These are phyloP conservation scores for Ochotona princeps DNA, from an alignment of 2,113 vertebrate genomes.

Conservation along the genomic window DNA sequence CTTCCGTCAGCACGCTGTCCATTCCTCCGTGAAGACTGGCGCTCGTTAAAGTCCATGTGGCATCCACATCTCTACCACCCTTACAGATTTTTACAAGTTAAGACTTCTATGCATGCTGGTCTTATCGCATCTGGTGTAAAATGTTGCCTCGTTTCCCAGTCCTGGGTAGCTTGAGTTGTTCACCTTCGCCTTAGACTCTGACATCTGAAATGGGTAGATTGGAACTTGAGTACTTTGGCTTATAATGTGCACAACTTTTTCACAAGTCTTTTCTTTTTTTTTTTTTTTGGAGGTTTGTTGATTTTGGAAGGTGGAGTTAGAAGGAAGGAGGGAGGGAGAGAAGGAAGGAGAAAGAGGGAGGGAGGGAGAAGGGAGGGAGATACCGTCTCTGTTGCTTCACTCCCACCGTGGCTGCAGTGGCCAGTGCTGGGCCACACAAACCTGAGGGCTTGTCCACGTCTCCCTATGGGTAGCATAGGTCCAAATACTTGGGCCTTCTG, in stretches of 20 bases:
- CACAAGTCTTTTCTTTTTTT: not conserved
- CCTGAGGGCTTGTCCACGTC: too few species aligned
- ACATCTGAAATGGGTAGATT: not conserved
- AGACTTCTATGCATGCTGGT: not conserved
- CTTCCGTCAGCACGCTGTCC: too few species aligned
- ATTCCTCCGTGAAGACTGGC: not conserved
- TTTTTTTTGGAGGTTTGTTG: too few species aligned
- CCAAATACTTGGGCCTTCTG: too few species aligned
- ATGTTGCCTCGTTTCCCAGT: not conserved
- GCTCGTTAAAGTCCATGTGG: not conserved
- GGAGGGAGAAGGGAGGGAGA: too few species aligned
- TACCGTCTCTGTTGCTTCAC: too few species aligned
- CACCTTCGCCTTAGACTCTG: not conserved
- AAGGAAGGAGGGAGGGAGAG: too few species aligned
- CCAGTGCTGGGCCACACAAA: too few species aligned
- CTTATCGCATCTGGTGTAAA: constrained; percentile 19
- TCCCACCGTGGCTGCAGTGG: too few species aligned
- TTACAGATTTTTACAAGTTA: not conserved
- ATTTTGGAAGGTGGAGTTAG: too few species aligned
- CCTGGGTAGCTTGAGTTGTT: not conserved
- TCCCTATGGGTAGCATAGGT: too few species aligned
- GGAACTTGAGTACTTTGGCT: not conserved
- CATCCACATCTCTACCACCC: not conserved
- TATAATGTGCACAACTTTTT: not conserved
- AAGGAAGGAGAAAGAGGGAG: too few species aligned